Evolutionary conservation across 1,140 invertebrate genomes (phyloP).

Genomic region (Acromyrmex heyeri): DNA sequence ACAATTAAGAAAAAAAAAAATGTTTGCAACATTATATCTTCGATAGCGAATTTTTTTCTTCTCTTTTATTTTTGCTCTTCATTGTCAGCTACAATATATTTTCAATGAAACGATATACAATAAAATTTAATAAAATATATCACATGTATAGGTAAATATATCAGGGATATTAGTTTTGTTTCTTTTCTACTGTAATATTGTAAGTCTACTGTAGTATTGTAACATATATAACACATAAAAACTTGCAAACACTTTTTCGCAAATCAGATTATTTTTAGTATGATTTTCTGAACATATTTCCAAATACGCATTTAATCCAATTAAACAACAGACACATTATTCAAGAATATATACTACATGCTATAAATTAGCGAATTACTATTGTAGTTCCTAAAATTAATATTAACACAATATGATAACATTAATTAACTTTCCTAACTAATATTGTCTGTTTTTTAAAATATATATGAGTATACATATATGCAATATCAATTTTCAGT

Average conservation of each 20-base stretch:
- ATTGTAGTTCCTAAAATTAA: not conserved
- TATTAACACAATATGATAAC: not conserved
- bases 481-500: not conserved
- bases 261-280: no score
- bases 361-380: not conserved
- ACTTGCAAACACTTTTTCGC: no score
- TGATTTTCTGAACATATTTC: no score
- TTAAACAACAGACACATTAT: not conserved
- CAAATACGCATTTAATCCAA: not conserved
- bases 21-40: slow-evolving; percentile 61
- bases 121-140: not conserved
- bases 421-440: not conserved
- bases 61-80: not conserved
- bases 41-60: slow-evolving; percentile 28
- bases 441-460: not conserved
- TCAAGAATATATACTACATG: not conserved
- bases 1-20: slow-evolving; percentile 82
- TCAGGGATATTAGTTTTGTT: no score
- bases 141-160: not conserved
- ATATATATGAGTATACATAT: not conserved
- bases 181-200: not conserved
- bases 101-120: not conserved
- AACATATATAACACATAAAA: not conserved
- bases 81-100: slow-evolving; percentile 23
- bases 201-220: not conserved